Evolutionary conservation across 2,888 invertebrate genomes (phyloP), one percentile per base, ranked within the genome.

Genomic region (Petrophora chlorosata): DNA sequence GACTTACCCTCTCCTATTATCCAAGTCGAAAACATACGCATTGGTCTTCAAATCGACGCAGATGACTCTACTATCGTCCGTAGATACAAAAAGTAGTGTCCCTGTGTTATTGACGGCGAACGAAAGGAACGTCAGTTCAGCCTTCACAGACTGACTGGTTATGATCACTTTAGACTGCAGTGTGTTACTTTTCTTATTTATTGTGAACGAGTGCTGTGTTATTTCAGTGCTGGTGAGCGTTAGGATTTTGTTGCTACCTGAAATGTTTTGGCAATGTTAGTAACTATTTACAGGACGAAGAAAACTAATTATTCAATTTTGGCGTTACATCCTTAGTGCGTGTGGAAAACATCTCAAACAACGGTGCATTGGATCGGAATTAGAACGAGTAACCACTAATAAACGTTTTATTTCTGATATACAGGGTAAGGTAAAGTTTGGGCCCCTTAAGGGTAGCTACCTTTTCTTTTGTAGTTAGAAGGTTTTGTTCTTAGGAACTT

Each of bases 1-100:
- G 7, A 74, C 85, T 76, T 48, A 91, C 91, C 91, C 90, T 54
- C 91, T 73, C 9, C 81, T 64, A 63, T 91, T 90, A 50, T 88
- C 86, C 53, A 90, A 58, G 54, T 90, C 83, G 47, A 87, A 85
- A 1, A 80, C 68, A 23, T 77, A 65, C 0, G 71, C 58, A 33
- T 80, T 70, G n/a, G 73, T 89, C 52, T 83, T 84, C 55, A 91
- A 59, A 64, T 88, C 85, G 1, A 89, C 66, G 32, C 86, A 84
- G 0, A 89, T 74, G 0, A 90, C 75, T 2, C 89, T 63, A 29
- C 85, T 82, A 30, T 90, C 90, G 40, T 89, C 77, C 0, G 91
- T 91, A 0, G 89, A 80, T 1, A 89, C 77, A 35, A 90, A 91
- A 43, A 90, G 56, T 7, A 87, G 61, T 0, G 83, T 75, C 0